Base-by-base conservation (phyloP, 2,113 vertebrate species). In the Ailurus styani region DNA sequence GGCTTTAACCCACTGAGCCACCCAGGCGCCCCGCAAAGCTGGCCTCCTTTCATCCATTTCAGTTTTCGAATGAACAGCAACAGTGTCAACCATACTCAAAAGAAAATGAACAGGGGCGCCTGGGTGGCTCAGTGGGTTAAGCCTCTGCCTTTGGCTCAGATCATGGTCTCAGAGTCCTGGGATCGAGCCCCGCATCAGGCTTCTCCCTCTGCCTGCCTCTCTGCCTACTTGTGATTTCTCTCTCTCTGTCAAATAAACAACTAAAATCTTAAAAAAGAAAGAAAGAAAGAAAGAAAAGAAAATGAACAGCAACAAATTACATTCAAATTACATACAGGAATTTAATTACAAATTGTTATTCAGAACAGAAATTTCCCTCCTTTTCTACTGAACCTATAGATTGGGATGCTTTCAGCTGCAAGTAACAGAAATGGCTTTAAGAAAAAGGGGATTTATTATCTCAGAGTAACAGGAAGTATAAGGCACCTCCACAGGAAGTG, bases 261-360 rank as follows among this genome's bases (percentile, higher is more conserved):
- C n/a, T n/a, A n/a, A n/a, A n/a, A n/a, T n/a, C n/a, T n/a, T n/a
- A n/a, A n/a, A n/a, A n/a, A n/a, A n/a, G n/a, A n/a, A n/a, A n/a
- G n/a, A n/a, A n/a, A n/a, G n/a, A n/a, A n/a, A n/a, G n/a, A n/a
- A n/a, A n/a, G n/a, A 68, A 68, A 68, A 68, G 66, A 37, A 73
- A 73, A 73, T 73, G 27, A 83, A 83, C 17, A 60, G 37, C 73
- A 91, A 66, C 64, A 79, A 68, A 73, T 85, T 91, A 42, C 55
- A 20, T 93, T 66, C 15, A n/a, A n/a, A n/a, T n/a, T n/a, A n/a
- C n/a, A n/a, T 70, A 92, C 0, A 40, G 8, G n/a, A 42, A 37
- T 89, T 90, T 90, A 93, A 87, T 54, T 34, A 83, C 64, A 86
- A 94, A 81, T 86, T 31, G 31, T 82, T 23, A 87, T 37, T 95